These are phyloP conservation scores for Rhynchotus rufescens DNA, from an alignment of 2,797 vertebrate species.

Conservation along the genomic window DNA sequence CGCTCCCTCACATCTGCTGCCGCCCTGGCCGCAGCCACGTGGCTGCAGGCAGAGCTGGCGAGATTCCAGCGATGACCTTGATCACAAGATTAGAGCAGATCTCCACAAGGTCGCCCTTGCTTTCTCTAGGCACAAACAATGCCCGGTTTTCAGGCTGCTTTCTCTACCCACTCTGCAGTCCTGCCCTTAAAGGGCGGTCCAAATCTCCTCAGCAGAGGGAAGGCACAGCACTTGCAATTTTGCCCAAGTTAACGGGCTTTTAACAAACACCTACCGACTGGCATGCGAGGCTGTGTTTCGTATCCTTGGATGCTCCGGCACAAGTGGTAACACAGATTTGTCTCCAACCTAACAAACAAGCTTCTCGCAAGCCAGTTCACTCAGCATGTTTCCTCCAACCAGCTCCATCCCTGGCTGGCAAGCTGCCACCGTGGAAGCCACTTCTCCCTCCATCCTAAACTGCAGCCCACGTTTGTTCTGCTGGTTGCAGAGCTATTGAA, in stretches of 20 bases:
- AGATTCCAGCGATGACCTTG: background rate
- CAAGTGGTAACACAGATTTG: fast-evolving
- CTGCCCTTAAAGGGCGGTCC: fast-evolving
- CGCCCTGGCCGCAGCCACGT: background rate
- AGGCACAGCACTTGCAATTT: background rate
- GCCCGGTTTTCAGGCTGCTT: background rate
- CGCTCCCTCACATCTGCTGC: background rate
- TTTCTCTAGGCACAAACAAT: background rate
- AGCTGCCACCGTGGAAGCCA: background rate
- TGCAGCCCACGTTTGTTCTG: background rate
- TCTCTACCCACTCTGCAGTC: background rate
- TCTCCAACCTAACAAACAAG: background rate
- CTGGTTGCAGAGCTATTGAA: background rate
- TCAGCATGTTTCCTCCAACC: background rate
- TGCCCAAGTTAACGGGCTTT: background rate
- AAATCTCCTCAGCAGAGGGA: background rate
- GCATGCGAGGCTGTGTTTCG: background rate
- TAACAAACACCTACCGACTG: background rate
- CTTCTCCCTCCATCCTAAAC: background rate
- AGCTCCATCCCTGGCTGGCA: background rate
- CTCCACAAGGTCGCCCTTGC: background rate
- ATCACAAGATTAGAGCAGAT: background rate
- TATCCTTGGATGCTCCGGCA: background rate
- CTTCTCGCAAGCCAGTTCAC: background rate
- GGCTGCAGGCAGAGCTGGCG: background rate